A percentile compares a stretch with the other conserved stretches of the same genome.
phyloP scores from a whole-genome alignment of 2,113 vertebrate species.

The Otus sunia region DNA sequence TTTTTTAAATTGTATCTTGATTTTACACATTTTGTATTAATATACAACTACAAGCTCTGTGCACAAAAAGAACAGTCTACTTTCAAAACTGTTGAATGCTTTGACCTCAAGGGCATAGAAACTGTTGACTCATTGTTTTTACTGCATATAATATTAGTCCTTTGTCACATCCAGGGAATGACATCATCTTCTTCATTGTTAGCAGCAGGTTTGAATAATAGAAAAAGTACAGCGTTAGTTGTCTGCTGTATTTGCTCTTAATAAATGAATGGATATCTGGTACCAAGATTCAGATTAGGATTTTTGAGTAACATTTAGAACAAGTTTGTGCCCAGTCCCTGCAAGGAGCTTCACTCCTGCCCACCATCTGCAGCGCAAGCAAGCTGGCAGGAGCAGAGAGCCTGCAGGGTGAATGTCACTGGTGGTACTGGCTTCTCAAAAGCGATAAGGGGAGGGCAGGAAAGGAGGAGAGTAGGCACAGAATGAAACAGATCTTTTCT shows the following conservation, averaged over 20 bases:
- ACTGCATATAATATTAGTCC: constrained; percentile 70
- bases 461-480: background rate
- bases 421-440: background rate
- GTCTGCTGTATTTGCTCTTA: constrained; percentile 34
- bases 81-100: constrained; percentile 64
- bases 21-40: constrained; percentile 23
- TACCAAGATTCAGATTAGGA: background rate
- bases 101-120: constrained; percentile 70
- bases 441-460: background rate
- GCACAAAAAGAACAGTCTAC: constrained; percentile 51
- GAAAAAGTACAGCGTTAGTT: constrained; percentile 44
- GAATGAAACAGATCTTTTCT: background rate
- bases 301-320: background rate
- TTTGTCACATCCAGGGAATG: constrained; percentile 71
- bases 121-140: constrained; percentile 75
- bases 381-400: background rate
- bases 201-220: constrained; percentile 65
- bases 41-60: background rate
- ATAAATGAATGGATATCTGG: constrained; percentile 47
- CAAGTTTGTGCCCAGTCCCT: background rate
- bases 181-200: constrained; percentile 70
- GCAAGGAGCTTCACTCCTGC: background rate
- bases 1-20: background rate
- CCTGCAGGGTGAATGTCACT: background rate
- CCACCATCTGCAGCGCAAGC: background rate